Evolutionary conservation across 2,888 invertebrate genomes (phyloP).

Genomic region (Napeogenes sylphis): DNA sequence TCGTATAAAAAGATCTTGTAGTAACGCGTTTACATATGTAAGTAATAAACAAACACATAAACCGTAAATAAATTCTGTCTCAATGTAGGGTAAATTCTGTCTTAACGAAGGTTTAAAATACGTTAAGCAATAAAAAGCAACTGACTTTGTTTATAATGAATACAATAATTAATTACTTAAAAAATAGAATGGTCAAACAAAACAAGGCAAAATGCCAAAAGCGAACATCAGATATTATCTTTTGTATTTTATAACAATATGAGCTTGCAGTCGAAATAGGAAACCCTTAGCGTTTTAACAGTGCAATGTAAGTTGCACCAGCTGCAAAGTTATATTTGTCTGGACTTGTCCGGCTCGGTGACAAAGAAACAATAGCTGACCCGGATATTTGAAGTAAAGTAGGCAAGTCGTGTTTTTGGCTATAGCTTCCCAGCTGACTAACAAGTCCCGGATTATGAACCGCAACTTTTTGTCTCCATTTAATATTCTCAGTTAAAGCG

Average conservation of each 20-base stretch:
- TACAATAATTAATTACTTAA: conserved; percentile 49
- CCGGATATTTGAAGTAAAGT: conserved; percentile 65
- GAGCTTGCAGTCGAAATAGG: conserved; percentile 33
- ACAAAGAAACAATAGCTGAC: conserved; percentile 69
- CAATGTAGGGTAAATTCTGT: too few relatives aligned
- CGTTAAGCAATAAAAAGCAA: too few relatives aligned
- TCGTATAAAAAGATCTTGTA: too few relatives aligned
- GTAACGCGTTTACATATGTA: too few relatives aligned
- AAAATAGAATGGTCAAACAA: conserved; percentile 45
- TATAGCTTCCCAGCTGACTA: conserved; percentile 18
- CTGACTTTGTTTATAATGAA: conserved; percentile 11
- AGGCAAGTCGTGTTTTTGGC: conserved; percentile 52
- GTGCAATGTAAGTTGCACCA: conserved; percentile 37
- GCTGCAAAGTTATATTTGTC: conserved; percentile 52
- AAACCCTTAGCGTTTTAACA: conserved; percentile 28
- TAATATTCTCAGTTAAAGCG: neutral
- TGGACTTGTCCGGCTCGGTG: conserved; percentile 54
- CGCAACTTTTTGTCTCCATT: conserved; percentile 4
- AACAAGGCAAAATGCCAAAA: conserved; percentile 45
- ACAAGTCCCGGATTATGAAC: conserved; percentile 10
- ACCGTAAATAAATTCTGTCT: too few relatives aligned
- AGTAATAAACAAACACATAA: too few relatives aligned
- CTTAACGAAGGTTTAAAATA: too few relatives aligned
- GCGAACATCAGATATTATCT: conserved; percentile 49
- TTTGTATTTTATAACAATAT: conserved; percentile 46